Percentiles rank a stretch among this genome's conserved stretches.
Conservation (phyloP, 1,140 invertebrate genomes). For the Oscheius sp. region DNA sequence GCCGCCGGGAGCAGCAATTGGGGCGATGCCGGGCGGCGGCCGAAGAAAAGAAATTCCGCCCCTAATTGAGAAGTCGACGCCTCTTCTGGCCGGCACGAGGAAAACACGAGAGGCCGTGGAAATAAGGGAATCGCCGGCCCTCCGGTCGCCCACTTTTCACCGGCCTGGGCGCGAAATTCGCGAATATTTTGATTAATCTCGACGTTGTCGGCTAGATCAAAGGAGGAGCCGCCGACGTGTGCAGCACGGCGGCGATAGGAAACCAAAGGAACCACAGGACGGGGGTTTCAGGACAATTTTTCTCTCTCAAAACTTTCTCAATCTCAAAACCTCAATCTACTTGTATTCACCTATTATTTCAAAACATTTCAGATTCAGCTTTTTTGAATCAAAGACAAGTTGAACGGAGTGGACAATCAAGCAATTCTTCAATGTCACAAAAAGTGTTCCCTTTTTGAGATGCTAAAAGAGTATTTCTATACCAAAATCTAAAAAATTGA, state of each 20-base stretch:
- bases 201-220: neutral
- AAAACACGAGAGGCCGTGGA: neutral
- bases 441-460: no score
- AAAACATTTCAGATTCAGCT: no score
- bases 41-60: neutral
- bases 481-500: no score
- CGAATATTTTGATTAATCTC: slow-evolving; percentile 13
- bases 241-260: neutral
- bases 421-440: no score
- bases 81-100: neutral
- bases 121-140: no score
- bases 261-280: neutral
- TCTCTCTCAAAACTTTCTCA: neutral
- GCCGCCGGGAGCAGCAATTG: neutral
- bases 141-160: no score
- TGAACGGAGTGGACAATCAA: no score
- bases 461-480: no score
- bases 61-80: neutral
- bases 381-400: neutral
- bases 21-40: neutral
- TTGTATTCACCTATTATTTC: no score
- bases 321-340: neutral
- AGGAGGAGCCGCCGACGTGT: neutral
- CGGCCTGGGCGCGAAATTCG: no score
- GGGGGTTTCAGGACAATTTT: neutral